Evolutionary conservation across 1,140 invertebrate species (phyloP).

Genomic region (Daktulosphaira vitifoliae): DNA sequence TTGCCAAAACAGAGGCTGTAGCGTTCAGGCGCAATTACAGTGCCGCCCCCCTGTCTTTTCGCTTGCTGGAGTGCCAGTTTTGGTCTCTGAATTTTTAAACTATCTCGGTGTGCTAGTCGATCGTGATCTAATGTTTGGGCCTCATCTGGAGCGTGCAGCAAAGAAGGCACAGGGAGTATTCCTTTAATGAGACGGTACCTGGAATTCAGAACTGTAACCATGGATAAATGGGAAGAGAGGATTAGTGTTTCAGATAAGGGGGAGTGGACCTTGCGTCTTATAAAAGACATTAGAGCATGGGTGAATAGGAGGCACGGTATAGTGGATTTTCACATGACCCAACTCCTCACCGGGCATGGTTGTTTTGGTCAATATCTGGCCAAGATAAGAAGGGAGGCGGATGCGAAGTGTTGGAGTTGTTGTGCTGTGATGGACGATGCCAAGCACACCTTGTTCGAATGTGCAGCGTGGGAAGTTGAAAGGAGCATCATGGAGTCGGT

Average conservation of each 20-base stretch:
- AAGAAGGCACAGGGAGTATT: too few relatives aligned
- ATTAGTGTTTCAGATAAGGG: not conserved
- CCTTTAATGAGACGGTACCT: not conserved
- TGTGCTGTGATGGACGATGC: not conserved
- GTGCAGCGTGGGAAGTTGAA: not conserved
- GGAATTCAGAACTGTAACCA: not conserved
- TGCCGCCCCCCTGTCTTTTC: too few relatives aligned
- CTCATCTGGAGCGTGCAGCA: too few relatives aligned
- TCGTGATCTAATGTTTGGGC: too few relatives aligned
- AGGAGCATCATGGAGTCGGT: not conserved
- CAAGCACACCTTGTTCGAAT: not conserved
- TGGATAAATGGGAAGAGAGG: not conserved
- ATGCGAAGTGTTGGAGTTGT: not conserved
- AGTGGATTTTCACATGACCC: not conserved
- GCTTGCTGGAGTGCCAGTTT: too few relatives aligned
- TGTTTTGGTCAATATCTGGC: not conserved
- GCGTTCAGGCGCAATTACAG: too few relatives aligned
- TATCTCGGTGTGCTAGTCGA: too few relatives aligned
- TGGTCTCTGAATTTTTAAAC: too few relatives aligned
- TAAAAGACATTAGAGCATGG: not conserved
- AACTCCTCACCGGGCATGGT: not conserved
- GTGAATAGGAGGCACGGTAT: not conserved
- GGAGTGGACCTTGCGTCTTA: not conserved
- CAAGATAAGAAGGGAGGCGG: too few relatives aligned
- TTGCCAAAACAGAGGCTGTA: not conserved